Evolutionary conservation across 2,888 invertebrate species (phyloP), one percentile per base, ranked within the genome.

Genomic region (Tiphia femorata): DNA sequence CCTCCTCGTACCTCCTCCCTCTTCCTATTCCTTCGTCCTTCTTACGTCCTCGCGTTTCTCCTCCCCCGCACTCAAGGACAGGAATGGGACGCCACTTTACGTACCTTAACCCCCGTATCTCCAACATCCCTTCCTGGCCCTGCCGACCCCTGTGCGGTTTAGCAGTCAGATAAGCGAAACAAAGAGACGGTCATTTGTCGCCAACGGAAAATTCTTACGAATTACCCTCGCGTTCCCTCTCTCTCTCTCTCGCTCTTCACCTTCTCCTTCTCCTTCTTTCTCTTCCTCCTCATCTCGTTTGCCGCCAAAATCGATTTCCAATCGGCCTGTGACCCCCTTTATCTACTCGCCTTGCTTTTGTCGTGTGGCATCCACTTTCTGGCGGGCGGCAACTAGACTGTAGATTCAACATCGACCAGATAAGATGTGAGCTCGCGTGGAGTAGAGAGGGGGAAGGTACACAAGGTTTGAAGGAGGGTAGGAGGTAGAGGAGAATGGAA

Each of bases 141-240:
- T n/a, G n/a, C n/a, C n/a, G n/a, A n/a, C n/a, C n/a, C 33, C 38
- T 19, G 38, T 16, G 10, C 38, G 17, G 38, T 20, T 52, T 49
- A 49, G 42, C 43, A 43, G 42, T 42, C 37, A 35, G 44, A 60
- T 60, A 60, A 62, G 62, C 54, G 58, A 62, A 65, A 65, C 69
- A 62, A 65, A 59, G 48, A 42, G 56, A 43, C 62, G 59, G 59
- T 56, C 55, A 69, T 59, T 62, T 55, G 65, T 58, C 62, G 52
- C 46, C 49, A 47, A 44, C 55, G 48, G 48, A 59, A 7, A 10
- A 12, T 7, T 23, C 21, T 23, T 6, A 5, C 41, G 41, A 41
- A 21, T 21, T 41, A 40, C 21, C 23, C 52, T 33, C 46, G 30
- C 30, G 1, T 27, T 16, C 7, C 38, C 14, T 49, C 20, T 30